Percentiles rank a stretch among this genome's conserved stretches.
phyloP scores from a whole-genome alignment of 2,113 vertebrate genomes.

The Trinectes maculatus region DNA sequence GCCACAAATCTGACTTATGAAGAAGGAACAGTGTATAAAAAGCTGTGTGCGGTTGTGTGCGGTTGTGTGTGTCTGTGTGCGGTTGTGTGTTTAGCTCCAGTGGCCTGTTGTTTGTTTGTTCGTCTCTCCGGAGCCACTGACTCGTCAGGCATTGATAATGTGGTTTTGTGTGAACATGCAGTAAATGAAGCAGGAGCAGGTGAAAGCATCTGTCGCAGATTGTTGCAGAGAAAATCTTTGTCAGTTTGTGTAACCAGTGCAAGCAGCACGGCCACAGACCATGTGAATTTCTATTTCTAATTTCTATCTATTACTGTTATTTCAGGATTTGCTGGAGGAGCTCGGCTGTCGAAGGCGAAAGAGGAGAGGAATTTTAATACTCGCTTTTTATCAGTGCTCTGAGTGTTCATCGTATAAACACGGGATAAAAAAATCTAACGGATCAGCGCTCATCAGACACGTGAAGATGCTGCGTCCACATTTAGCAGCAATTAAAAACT shows the following conservation, averaged over 20 bases:
- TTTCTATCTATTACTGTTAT: too few species aligned
- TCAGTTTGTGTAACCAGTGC: too few species aligned
- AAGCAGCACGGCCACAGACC: too few species aligned
- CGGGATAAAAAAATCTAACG: too few species aligned
- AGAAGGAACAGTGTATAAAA: slow-evolving; percentile 30
- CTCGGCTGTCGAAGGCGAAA: too few species aligned
- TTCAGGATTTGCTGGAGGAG: too few species aligned
- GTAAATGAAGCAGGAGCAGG: background rate
- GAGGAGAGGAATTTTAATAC: too few species aligned
- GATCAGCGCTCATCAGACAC: too few species aligned
- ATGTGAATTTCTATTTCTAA: too few species aligned
- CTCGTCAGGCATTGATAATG: slow-evolving; percentile 13
- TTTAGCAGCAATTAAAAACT: slow-evolving; percentile 52
- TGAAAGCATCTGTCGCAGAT: background rate
- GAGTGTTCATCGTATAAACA: too few species aligned
- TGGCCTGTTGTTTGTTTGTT: slow-evolving; percentile 23
- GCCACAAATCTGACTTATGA: slow-evolving; percentile 55
- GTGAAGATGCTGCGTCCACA: background rate
- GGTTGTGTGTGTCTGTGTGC: slow-evolving; percentile 18
- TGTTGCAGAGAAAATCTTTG: too few species aligned
- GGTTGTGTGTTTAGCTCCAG: slow-evolving; percentile 10
- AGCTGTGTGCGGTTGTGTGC: slow-evolving; percentile 20
- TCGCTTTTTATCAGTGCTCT: too few species aligned
- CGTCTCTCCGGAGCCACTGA: slow-evolving; percentile 25
- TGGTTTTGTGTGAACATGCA: slow-evolving; percentile 6